phyloP scores from a whole-genome alignment of 1,140 invertebrate genomes.

The Dysdera silvatica region DNA sequence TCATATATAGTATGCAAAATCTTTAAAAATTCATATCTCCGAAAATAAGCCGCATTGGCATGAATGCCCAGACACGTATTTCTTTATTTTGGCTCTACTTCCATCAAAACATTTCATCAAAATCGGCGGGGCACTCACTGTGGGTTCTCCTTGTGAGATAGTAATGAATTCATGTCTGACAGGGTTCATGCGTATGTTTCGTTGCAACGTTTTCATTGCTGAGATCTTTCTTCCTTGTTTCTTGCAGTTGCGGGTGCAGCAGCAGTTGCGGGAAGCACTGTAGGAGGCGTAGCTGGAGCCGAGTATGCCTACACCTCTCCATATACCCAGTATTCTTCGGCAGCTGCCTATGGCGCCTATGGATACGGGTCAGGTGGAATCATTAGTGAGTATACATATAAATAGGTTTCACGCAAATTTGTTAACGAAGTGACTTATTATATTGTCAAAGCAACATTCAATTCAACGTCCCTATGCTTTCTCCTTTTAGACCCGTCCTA shows the following conservation, averaged over 20 bases:
- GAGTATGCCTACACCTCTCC: constrained; percentile 65
- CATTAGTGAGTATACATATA: constrained; percentile 67
- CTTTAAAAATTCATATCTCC: no score
- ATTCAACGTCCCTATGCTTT: neutral
- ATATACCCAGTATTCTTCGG: constrained; percentile 60
- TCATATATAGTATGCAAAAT: no score
- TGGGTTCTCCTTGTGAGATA: no score
- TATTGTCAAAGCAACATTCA: neutral
- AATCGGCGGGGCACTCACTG: no score
- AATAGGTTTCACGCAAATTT: neutral
- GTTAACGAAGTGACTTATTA: neutral
- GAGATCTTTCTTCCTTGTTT: constrained; percentile 24
- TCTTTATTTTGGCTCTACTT: no score
- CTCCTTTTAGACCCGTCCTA: constrained; percentile 29
- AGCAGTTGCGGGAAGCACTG: constrained; percentile 38
- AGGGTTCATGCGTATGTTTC: no score
- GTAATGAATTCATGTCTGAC: no score
- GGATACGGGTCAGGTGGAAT: constrained; percentile 61
- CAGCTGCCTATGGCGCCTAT: constrained; percentile 57
- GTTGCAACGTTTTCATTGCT: no score
- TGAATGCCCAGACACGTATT: no score
- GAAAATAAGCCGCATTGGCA: no score
- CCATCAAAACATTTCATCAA: no score
- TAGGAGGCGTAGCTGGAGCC: constrained; percentile 46
- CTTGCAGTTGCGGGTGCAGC: constrained; percentile 50